A percentile compares a stretch with the other conserved stretches of the same genome.
These are phyloP conservation scores for Tricholauxania praeusta DNA, from an alignment of 2,888 invertebrate genomes.

Conservation along the genomic window DNA sequence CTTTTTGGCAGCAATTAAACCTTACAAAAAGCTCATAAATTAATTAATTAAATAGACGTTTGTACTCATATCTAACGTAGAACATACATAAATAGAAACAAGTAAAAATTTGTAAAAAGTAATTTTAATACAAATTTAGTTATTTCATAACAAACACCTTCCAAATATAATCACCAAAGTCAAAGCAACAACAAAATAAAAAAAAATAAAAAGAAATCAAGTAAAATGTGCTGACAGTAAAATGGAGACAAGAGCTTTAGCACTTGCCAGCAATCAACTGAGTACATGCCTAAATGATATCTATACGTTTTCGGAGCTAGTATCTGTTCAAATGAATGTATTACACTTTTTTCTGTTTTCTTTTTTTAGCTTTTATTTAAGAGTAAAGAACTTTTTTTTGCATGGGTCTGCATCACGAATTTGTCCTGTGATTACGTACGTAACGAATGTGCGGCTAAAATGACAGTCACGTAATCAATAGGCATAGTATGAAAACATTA, in stretches of 20 bases:
- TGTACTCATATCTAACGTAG: neutral
- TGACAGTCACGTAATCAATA: too few relatives aligned
- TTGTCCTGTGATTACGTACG: too few relatives aligned
- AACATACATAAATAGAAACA: slow-evolving; percentile 16
- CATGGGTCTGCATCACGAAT: too few relatives aligned
- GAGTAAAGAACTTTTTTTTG: too few relatives aligned
- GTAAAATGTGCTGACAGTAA: slow-evolving; percentile 40
- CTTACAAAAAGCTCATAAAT: slow-evolving; percentile 15
- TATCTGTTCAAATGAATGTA: too few relatives aligned
- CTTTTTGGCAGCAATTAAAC: slow-evolving; percentile 23
- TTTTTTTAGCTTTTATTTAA: too few relatives aligned
- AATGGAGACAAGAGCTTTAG: neutral
- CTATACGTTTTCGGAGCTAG: too few relatives aligned
- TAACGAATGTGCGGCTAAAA: too few relatives aligned
- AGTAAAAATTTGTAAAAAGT: slow-evolving; percentile 26
- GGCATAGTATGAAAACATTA: too few relatives aligned
- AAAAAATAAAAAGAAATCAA: neutral
- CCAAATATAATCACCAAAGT: slow-evolving; percentile 35
- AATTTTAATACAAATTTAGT: slow-evolving; percentile 35
- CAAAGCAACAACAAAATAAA: slow-evolving; percentile 25
- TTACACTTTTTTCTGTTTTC: too few relatives aligned
- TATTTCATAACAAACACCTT: slow-evolving; percentile 32
- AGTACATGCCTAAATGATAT: too few relatives aligned
- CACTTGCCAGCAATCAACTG: too few relatives aligned
- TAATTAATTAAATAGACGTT: slow-evolving; percentile 23